A percentile compares a stretch with the other conserved stretches of the same genome.
Evolutionary conservation across 2,797 vertebrate genomes (phyloP).

Genomic region (Neosalanx taihuensis): DNA sequence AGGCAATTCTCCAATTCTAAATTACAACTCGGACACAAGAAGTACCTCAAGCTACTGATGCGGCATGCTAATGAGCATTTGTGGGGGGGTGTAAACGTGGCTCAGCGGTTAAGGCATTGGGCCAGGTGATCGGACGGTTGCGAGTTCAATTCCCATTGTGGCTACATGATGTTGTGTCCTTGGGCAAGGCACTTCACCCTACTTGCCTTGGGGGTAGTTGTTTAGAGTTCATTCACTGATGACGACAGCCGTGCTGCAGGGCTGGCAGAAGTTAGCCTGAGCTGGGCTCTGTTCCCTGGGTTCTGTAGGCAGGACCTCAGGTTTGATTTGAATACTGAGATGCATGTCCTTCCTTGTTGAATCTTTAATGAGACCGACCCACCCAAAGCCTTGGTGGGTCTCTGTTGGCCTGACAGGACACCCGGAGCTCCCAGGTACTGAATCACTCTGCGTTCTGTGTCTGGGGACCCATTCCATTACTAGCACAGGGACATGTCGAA

Average conservation of each 20-base stretch:
- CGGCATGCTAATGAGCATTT: background rate
- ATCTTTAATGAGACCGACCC: background rate
- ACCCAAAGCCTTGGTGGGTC: background rate
- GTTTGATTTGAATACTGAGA: background rate
- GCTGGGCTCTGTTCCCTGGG: background rate
- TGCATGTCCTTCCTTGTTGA: conserved; percentile 4
- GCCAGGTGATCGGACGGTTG: no score
- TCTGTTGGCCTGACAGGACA: background rate
- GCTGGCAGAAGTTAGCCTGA: background rate
- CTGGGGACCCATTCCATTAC: background rate
- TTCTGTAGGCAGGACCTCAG: background rate
- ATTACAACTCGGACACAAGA: background rate
- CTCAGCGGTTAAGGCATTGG: no score
- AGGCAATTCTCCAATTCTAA: background rate
- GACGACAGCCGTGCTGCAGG: no score
- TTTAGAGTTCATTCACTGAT: background rate
- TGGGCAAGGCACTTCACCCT: no score
- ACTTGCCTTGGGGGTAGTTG: no score
- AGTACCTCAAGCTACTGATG: background rate
- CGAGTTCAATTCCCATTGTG: no score
- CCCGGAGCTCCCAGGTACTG: background rate
- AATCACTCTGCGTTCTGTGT: background rate
- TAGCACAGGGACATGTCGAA: background rate
- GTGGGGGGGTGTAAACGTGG: no score
- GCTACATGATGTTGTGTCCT: no score